phyloP scores from a whole-genome alignment of 2,888 invertebrate genomes.

The Pandemis cinnamomeana region DNA sequence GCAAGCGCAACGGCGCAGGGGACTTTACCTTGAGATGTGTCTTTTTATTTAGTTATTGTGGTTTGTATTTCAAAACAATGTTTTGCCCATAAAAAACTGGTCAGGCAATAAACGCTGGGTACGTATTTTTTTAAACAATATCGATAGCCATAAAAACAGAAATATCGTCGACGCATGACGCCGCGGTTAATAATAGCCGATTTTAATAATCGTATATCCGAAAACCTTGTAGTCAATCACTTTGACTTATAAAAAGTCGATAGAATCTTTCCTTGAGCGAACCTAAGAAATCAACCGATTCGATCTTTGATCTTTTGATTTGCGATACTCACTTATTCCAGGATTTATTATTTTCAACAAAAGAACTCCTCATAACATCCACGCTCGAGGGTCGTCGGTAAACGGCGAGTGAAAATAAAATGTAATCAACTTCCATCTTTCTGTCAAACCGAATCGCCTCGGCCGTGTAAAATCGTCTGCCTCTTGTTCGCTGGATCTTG shows the following conservation, averaged over 20 bases:
- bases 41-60: slow-evolving; percentile 11
- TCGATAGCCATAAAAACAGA: slow-evolving; percentile 25
- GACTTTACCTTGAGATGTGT: slow-evolving; percentile 11
- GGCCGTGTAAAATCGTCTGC: slow-evolving; percentile 74
- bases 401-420: slow-evolving; percentile 48
- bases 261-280: slow-evolving; percentile 20
- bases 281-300: slow-evolving; percentile 8
- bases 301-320: neutral
- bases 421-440: slow-evolving; percentile 58
- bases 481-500: slow-evolving; percentile 68
- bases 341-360: slow-evolving; percentile 20
- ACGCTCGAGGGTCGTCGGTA: slow-evolving; percentile 46
- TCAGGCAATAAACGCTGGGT: slow-evolving; percentile 24
- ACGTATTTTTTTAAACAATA: slow-evolving; percentile 24
- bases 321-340: slow-evolving; percentile 28
- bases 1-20: slow-evolving; percentile 8
- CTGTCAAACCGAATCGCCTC: slow-evolving; percentile 67
- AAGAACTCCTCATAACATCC: slow-evolving; percentile 29
- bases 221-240: slow-evolving; percentile 33
- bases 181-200: slow-evolving; percentile 17
- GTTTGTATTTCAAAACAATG: slow-evolving; percentile 29
- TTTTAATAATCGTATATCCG: slow-evolving; percentile 33
- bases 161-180: slow-evolving; percentile 27
- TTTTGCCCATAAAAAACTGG: slow-evolving; percentile 33
- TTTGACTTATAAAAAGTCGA: slow-evolving; percentile 6